A percentile compares a stretch with the other conserved stretches of the same genome.
Conservation (phyloP, 1,140 invertebrate genomes). For the Dinothrombium tinctorium region DNA sequence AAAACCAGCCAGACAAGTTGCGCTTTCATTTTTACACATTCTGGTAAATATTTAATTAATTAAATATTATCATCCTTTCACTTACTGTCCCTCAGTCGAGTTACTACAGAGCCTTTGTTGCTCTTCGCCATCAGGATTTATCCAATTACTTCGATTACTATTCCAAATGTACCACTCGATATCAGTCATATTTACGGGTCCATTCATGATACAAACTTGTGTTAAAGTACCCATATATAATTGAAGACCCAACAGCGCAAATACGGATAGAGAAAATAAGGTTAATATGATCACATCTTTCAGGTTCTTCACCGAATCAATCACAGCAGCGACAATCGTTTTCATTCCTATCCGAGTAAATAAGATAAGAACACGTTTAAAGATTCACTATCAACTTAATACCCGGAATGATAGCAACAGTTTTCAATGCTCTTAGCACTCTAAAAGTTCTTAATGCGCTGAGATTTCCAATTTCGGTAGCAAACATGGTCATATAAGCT, state of each 20-base stretch:
- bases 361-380: neutral
- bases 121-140: neutral
- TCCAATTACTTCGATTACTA: slow-evolving; percentile 9
- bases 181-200: slow-evolving; percentile 51
- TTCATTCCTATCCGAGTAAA: slow-evolving; percentile 80
- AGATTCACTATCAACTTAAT: slow-evolving; percentile 36
- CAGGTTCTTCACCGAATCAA: slow-evolving; percentile 96
- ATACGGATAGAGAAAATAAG: slow-evolving; percentile 92
- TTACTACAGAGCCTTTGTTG: slow-evolving; percentile 23
- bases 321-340: slow-evolving; percentile 97
- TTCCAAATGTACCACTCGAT: slow-evolving; percentile 43
- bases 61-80: too few relatives aligned
- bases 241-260: slow-evolving; percentile 91
- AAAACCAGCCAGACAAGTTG: slow-evolving; percentile 67
- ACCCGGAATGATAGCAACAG: slow-evolving; percentile 98
- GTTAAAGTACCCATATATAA: slow-evolving; percentile 93
- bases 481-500: slow-evolving; percentile 98
- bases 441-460: slow-evolving; percentile 94
- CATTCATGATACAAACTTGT: slow-evolving; percentile 80
- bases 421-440: slow-evolving; percentile 94
- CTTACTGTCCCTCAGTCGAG: slow-evolving; percentile 22
- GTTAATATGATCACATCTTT: slow-evolving; percentile 97
- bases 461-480: slow-evolving; percentile 85
- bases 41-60: too few relatives aligned
- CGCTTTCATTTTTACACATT: too few relatives aligned